Conservation (phyloP, 2,113 vertebrate genomes). For the Capreolus pygargus region DNA sequence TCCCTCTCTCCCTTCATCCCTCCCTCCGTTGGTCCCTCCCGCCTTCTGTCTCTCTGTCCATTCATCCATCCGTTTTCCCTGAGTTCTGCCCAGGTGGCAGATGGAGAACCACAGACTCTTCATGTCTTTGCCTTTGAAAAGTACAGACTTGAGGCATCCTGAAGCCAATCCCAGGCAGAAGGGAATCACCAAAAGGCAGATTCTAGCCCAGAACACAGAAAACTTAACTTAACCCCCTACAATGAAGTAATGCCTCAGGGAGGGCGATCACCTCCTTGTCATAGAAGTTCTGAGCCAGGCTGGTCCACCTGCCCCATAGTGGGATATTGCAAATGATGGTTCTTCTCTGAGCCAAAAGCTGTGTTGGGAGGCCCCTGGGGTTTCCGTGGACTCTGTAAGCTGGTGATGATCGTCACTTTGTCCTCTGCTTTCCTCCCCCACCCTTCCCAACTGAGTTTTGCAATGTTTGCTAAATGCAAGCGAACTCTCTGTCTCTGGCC, state of each 20-base stretch:
- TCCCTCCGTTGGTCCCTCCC: accelerated
- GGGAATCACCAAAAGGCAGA: not conserved
- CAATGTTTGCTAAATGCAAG: slow-evolving; percentile 53
- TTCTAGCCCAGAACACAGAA: not conserved
- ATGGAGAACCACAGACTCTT: not conserved
- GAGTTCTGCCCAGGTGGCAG: not conserved
- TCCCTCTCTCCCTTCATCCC: not conserved
- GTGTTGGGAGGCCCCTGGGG: not conserved
- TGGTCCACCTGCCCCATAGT: not conserved
- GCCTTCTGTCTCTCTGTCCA: not conserved
- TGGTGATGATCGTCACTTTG: not conserved
- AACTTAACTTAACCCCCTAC: not conserved
- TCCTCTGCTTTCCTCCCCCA: not conserved
- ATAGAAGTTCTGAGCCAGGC: not conserved
- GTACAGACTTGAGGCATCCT: not conserved
- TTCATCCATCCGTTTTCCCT: not conserved
- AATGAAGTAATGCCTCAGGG: not conserved
- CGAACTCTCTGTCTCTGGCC: not conserved
- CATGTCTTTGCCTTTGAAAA: not conserved
- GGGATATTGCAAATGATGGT: not conserved
- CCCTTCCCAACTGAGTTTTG: not conserved
- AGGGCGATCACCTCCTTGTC: not conserved
- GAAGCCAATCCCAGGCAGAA: not conserved
- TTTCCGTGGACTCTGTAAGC: not conserved
- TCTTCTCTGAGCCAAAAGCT: not conserved